phyloP scores from a whole-genome alignment of 2,888 invertebrate species.

The Leptogaster cylindrica region DNA sequence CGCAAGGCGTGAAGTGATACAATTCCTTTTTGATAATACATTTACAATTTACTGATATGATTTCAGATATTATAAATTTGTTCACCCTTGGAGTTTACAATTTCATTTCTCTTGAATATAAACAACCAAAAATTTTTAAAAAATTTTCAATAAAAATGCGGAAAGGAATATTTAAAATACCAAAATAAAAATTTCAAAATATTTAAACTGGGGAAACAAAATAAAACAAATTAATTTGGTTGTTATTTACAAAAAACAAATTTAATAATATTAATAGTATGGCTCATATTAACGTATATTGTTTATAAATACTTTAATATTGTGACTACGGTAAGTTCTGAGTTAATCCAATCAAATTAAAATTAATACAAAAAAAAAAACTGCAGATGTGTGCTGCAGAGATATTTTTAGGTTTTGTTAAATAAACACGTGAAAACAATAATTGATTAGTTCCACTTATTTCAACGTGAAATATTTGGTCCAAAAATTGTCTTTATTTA shows the following conservation, averaged over 20 bases:
- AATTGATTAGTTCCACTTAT: conserved; percentile 14
- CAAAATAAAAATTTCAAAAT: conserved; percentile 5
- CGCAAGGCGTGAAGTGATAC: not conserved
- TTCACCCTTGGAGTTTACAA: not conserved
- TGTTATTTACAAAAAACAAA: conserved; percentile 40
- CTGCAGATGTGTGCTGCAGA: not conserved
- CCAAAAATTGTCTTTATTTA: conserved; percentile 17
- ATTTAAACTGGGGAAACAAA: not conserved
- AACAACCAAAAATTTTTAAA: not conserved
- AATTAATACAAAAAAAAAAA: not conserved
- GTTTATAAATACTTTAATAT: conserved; percentile 15
- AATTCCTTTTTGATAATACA: not conserved
- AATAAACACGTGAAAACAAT: not conserved
- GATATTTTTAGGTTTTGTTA: not conserved
- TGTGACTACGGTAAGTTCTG: conserved; percentile 9
- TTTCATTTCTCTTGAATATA: not conserved
- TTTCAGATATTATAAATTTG: too few species aligned
- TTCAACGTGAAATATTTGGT: conserved; percentile 18
- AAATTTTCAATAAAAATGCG: not conserved
- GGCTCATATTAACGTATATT: conserved; percentile 19
- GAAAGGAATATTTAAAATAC: not conserved
- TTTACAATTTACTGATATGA: too few species aligned
- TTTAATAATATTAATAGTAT: conserved; percentile 39
- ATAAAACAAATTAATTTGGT: conserved; percentile 12
- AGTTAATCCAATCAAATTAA: conserved; percentile 6